Base-by-base conservation (phyloP, 2,797 vertebrate species). In the Mormyrus hasselquistii region DNA sequence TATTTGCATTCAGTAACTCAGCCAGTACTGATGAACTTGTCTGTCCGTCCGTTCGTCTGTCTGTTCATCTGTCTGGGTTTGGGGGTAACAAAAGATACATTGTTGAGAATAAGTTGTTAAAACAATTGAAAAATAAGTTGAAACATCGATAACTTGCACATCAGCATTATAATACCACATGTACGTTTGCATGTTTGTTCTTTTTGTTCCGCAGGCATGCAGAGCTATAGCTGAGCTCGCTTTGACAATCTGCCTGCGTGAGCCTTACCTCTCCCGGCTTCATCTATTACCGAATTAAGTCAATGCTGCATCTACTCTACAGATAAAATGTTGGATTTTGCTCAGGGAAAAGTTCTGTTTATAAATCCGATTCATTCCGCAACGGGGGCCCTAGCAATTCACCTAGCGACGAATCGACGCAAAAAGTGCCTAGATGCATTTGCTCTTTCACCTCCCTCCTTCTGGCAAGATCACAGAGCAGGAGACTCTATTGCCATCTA, bases 401-500 rank as follows among this genome's bases (percentile, higher is more conserved):
- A 41, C 34, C 69, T 76, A 34, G 34, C 34, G 69, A 76, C 34
- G 34, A 14, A 65, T 65, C 22, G 62, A 25, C 25, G 62, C 34
- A 6, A 2, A 44, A 7, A 16, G 12, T n/a, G 73, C 38, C 73
- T 14, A 41, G 22, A 41, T 19, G 38, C 79, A 9, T 49, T 49
- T 83, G 38, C 16, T 49, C 38, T 49, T 4, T 83, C 38, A 9
- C 3, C 44, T 34, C 38, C 79, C 79, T 22, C 79, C 44, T 34
- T 41, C 22, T 49, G 82, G n/a, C 82, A 12, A 57, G 49, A 55
- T 49, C 52, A n/a, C 52, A 7, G 25, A 55, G 8, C 50, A n/a
- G 49, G 84, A 87, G 52, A 91, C 92, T 85, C 91, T 86, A 92
- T 86, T 62, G 83, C 93, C 93, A 94, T 93, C 92, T 93, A 93